Evolutionary conservation across 2,888 invertebrate genomes (phyloP).

Genomic region (Dicranocentrus wangi): DNA sequence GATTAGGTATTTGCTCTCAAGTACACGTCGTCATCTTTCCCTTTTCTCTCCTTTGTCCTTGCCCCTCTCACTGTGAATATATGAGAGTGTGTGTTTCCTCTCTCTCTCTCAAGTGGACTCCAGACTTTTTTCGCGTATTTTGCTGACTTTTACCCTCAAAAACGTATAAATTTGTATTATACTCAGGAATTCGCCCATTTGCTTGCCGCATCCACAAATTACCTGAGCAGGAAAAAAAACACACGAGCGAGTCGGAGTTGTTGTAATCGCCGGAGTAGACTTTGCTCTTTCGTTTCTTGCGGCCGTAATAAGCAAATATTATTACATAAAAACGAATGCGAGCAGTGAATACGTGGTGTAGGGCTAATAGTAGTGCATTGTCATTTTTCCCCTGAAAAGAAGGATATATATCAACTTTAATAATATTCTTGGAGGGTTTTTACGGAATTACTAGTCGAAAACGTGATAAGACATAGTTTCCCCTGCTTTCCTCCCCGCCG

Average conservation of each 20-base stretch:
- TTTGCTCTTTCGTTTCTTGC: too few species aligned
- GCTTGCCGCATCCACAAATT: slow-evolving; percentile 23
- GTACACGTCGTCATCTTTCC: neutral
- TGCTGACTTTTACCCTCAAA: too few species aligned
- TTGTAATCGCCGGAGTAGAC: neutral
- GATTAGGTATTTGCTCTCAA: too few species aligned
- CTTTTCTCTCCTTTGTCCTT: slow-evolving; percentile 26
- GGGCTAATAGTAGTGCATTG: too few species aligned
- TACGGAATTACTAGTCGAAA: neutral
- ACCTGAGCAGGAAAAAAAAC: too few species aligned
- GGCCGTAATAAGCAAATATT: too few species aligned
- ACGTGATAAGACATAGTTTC: slow-evolving; percentile 24
- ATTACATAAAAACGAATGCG: too few species aligned
- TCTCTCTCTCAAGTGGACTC: neutral
- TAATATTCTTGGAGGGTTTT: slow-evolving; percentile 1
- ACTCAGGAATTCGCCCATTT: neutral
- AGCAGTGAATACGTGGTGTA: too few species aligned
- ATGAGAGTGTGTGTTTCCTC: slow-evolving; percentile 23
- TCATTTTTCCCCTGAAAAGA: too few species aligned
- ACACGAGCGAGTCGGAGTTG: too few species aligned
- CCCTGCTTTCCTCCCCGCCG: neutral
- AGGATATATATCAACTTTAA: neutral
- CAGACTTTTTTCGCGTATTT: too few species aligned
- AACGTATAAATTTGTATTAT: slow-evolving; percentile 6
- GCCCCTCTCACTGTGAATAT: slow-evolving; percentile 20